A percentile compares a stretch with the other conserved stretches of the same genome.
Conservation (phyloP, 1,140 invertebrate species). For the Sycophila sp. region DNA sequence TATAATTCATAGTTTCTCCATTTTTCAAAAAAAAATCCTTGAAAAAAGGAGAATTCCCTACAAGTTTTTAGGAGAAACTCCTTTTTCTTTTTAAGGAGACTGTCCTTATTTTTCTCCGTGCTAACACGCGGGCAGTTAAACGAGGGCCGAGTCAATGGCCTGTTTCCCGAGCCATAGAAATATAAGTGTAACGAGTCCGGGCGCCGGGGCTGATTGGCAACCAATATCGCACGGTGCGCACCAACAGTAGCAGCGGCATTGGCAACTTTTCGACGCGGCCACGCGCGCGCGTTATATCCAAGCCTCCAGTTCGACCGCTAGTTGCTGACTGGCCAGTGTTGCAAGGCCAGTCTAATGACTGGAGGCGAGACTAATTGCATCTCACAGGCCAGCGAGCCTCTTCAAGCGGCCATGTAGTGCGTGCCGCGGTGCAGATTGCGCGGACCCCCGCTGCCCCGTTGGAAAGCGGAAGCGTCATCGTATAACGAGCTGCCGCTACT, state of each 20-base stretch:
- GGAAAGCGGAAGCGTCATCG: constrained; percentile 6
- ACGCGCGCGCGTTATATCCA: too few relatives aligned
- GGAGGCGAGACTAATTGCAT: constrained; percentile 32
- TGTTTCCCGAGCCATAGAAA: too few relatives aligned
- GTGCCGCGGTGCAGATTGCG: constrained; percentile 15
- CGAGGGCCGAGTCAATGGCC: too few relatives aligned
- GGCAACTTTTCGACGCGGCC: neutral
- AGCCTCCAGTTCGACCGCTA: too few relatives aligned
- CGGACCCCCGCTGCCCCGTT: neutral
- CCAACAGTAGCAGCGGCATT: neutral
- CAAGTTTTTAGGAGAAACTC: too few relatives aligned
- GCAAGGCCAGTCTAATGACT: constrained; percentile 28
- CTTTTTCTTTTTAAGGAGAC: too few relatives aligned
- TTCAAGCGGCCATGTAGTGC: neutral
- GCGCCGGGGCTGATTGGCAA: constrained; percentile 10
- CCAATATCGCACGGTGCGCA: neutral
- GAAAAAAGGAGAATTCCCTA: too few relatives aligned
- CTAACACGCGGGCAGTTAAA: too few relatives aligned
- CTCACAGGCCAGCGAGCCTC: constrained; percentile 32
- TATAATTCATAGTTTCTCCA: too few relatives aligned
- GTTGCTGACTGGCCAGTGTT: constrained; percentile 10
- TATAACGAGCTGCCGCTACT: constrained; percentile 1
- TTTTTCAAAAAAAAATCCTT: too few relatives aligned
- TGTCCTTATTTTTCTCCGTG: too few relatives aligned
- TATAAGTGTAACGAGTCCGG: too few relatives aligned